Evolutionary conservation across 2,797 vertebrate genomes (phyloP), one percentile per base, ranked within the genome.

Genomic region (Sciaenops ocellatus): DNA sequence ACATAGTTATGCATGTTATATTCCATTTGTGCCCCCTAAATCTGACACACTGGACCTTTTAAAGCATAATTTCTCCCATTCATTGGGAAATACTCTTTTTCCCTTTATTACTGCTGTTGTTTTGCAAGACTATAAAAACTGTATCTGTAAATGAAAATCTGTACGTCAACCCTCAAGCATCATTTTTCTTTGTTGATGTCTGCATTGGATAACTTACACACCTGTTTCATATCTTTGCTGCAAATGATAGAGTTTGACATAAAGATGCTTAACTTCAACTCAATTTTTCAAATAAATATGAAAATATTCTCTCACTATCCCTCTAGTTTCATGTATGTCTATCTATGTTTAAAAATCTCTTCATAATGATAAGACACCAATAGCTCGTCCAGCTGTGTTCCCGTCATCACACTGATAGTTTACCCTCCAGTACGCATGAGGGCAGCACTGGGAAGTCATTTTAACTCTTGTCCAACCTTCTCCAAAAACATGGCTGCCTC

Each of bases 401-500:
- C 17, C 20, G 18, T 11, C 7, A 30, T 17, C 26, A 9, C 30
- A 18, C 18, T 3, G 34, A 64, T 30, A 48, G 41, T 87, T 67
- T 1, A 4, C 13, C 69, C 74, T 85, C 92, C 92, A 3, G 1
- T 2, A 11, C 92, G 63, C 69, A 41, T 0, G 86, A 17, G 55
- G 89, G 92, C 90, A 88, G 84, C 78, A 65, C 24, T 13, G n/a
- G 2, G 0, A 3, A 9, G 0, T 0, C 1, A 0, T 1, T 6
- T 5, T 1, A 16, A 1, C 20, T 46, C 13, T 10, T 13, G 5
- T 54, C 28, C 30, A 46, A 8, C 72, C 54, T 61, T 13, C 51
- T 57, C 10, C 10, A 60, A 11, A 86, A 92, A 89, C 84, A 95
- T 96, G 95, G 94, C 95, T 6, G 89, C 94, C 16, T 67, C 88